Percentiles rank a stretch among this genome's conserved stretches.
phyloP scores from a whole-genome alignment of 2,113 vertebrate species.

The Syrmaticus mikado region DNA sequence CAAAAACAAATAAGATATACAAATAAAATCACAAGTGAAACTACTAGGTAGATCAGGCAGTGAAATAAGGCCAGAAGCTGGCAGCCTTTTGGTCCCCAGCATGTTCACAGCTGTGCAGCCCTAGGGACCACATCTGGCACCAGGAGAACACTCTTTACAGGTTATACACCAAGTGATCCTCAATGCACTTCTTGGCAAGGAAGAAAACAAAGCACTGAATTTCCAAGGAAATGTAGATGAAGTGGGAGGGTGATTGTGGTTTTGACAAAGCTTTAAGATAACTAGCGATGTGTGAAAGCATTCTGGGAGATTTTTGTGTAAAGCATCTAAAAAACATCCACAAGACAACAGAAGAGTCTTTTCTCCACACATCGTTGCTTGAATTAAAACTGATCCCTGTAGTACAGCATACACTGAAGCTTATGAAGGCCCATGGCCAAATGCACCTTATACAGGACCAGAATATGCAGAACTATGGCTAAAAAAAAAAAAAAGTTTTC shows the following conservation, averaged over 20 bases:
- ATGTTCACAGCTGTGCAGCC: neutral
- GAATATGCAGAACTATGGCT: conserved; percentile 16
- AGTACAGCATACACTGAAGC: neutral
- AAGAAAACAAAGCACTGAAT: neutral
- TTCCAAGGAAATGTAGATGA: neutral
- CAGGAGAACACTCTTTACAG: accelerated
- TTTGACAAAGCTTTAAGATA: neutral
- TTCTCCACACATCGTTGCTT: neutral
- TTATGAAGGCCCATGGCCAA: conserved; percentile 2
- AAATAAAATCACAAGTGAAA: neutral
- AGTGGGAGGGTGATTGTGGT: neutral
- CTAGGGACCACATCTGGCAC: neutral
- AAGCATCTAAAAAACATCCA: neutral
- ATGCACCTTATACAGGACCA: conserved; percentile 20
- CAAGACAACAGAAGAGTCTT: neutral
- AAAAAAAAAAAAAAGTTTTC: neutral
- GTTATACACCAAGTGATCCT: neutral
- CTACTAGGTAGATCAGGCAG: neutral
- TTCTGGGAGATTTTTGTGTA: neutral
- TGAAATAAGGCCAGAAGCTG: neutral
- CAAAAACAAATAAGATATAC: neutral
- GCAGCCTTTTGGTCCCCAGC: neutral
- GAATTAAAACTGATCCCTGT: neutral
- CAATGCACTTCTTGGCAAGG: neutral
- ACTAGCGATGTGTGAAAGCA: neutral